Evolutionary conservation across 2,113 vertebrate species (phyloP), one percentile per base, ranked within the genome.

Genomic region (Suncus etruscus): DNA sequence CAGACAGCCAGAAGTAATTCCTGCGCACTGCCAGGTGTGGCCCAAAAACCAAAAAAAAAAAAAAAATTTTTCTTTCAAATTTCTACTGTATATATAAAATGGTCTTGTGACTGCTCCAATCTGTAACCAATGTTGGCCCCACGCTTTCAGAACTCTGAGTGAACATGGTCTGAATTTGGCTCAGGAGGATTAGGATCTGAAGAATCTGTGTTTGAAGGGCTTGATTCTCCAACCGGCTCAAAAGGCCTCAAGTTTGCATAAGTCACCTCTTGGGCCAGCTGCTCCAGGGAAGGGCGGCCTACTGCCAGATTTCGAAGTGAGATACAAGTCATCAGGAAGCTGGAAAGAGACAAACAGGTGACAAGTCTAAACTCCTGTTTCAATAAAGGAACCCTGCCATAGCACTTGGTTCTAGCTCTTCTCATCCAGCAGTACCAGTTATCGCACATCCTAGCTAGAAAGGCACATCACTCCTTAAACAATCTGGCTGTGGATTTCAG

Each of bases 251-350:
- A 97, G 97, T 98, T 99, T 94, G 99, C 99, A 0, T 97, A 98
- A 18, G 98, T 97, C 27, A 99, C 98, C 86, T 99, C 99, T 82
- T 97, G 97, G 0, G 97, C 98, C 94, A 99, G 98, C 96, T 99
- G 99, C 31, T 99, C 98, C 7, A 98, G 48, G 6, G 98, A 96
- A 0, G 99, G 99, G 7, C 98, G 98, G 10, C 99, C 99, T 31
- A 99, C 86, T 0, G 87, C 95, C 93, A 99, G 96, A 96, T 99
- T 99, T 69, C 99, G 97, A 84, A 99, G 94, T 0, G 99, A 98
- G 14, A 99, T 99, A 32, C 97, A 95, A 0, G 98, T 99, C 99
- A 99, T 99, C 87, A 99, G 95, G 86, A 99, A 98, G 75, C 99
- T 99, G 75, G 14, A 92, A 85, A 93, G 29, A 70, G 76, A 29